These are phyloP conservation scores for Oostethus manadensis DNA, from an alignment of 2,113 vertebrate genomes.

Conservation along the genomic window DNA sequence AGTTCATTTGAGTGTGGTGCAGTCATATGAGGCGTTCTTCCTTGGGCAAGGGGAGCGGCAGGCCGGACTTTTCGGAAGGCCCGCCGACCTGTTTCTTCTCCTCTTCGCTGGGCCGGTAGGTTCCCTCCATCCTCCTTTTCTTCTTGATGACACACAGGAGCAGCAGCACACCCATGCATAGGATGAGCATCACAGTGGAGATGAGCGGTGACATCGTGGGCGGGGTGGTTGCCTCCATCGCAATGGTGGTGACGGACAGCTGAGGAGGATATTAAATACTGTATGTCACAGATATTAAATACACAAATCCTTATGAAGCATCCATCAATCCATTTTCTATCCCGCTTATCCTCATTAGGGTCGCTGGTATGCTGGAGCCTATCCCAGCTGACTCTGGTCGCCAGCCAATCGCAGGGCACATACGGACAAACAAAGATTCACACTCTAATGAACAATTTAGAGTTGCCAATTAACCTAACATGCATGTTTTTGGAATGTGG, in stretches of 20 bases:
- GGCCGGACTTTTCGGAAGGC: slow-evolving; percentile 64
- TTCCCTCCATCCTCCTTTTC: slow-evolving; percentile 78
- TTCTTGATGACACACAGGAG: slow-evolving; percentile 73
- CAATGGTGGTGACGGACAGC: slow-evolving; percentile 22
- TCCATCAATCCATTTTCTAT: too few relatives aligned
- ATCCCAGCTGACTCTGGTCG: too few relatives aligned
- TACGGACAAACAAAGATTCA: too few relatives aligned
- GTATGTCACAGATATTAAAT: neutral
- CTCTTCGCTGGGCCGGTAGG: slow-evolving; percentile 79
- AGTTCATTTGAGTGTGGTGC: neutral
- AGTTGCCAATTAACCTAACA: too few relatives aligned
- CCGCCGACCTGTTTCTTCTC: slow-evolving; percentile 75
- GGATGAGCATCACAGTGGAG: slow-evolving; percentile 53
- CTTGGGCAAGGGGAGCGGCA: slow-evolving; percentile 79
- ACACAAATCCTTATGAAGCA: too few relatives aligned
- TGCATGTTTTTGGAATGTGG: too few relatives aligned
- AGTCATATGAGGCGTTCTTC: slow-evolving; percentile 84
- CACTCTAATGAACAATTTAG: too few relatives aligned
- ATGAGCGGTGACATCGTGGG: slow-evolving; percentile 36
- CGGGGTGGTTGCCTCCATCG: slow-evolving; percentile 11
- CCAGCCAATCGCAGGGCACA: too few relatives aligned
- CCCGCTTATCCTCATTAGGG: too few relatives aligned
- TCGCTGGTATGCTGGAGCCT: too few relatives aligned
- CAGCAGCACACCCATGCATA: slow-evolving; percentile 61
- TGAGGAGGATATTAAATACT: slow-evolving; percentile 8